Percentiles rank a stretch among this genome's conserved stretches.
Evolutionary conservation across 2,797 vertebrate species (phyloP).

Genomic region (Myotis myotis): DNA sequence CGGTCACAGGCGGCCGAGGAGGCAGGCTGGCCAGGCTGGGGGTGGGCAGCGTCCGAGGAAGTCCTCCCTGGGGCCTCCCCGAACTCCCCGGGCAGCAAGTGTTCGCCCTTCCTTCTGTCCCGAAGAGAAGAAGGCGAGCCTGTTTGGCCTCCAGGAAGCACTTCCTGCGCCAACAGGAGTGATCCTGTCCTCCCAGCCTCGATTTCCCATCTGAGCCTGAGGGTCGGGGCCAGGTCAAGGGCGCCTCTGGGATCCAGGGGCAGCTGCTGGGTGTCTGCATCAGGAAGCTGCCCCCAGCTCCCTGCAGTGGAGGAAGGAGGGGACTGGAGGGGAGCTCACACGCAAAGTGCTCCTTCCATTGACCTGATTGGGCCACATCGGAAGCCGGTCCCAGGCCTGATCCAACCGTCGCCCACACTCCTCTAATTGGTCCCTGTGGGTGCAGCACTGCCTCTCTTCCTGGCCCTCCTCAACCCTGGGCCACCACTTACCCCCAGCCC

Average conservation of each 20-base stretch:
- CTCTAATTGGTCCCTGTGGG: not conserved
- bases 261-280: not conserved
- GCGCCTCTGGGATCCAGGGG: accelerated
- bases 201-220: not conserved
- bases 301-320: not conserved
- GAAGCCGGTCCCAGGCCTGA: accelerated
- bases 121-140: accelerated
- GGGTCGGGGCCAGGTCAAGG: not conserved
- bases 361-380: not conserved
- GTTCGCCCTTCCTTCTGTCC: not conserved
- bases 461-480: not conserved
- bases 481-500: not conserved
- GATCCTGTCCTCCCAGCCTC: not conserved
- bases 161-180: no score
- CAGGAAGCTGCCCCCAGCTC: not conserved
- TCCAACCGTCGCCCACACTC: not conserved
- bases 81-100: not conserved
- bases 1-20: not conserved
- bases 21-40: accelerated
- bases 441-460: not conserved
- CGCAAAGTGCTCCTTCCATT: not conserved
- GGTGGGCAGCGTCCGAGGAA: not conserved
- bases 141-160: not conserved
- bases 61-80: not conserved
- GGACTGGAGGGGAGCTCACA: not conserved